Percentiles rank a stretch among this genome's conserved stretches.
phyloP scores from a whole-genome alignment of 2,797 vertebrate genomes.

The Cheirogaleus major region DNA sequence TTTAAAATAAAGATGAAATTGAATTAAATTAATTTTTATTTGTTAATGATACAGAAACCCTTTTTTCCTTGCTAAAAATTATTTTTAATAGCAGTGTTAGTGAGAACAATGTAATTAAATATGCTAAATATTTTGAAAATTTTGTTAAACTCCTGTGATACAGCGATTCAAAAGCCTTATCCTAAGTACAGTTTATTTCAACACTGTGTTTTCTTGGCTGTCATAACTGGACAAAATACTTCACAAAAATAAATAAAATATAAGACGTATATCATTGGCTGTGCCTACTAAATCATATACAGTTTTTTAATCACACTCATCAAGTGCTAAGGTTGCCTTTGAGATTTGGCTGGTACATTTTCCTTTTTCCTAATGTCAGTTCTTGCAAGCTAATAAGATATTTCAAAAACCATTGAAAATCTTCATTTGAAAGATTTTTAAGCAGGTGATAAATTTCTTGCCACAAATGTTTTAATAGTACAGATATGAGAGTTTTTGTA shows the following conservation, averaged over 20 bases:
- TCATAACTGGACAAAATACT: neutral
- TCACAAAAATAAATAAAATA: constrained; percentile 16
- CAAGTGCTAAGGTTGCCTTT: neutral
- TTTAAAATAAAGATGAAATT: constrained; percentile 31
- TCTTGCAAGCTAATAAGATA: neutral
- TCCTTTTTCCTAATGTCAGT: neutral
- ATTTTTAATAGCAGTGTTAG: neutral
- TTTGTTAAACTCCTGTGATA: neutral
- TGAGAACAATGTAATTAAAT: constrained; percentile 21
- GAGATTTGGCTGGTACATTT: neutral
- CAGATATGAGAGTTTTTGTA: neutral
- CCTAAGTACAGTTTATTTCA: constrained; percentile 28
- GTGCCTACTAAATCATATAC: neutral
- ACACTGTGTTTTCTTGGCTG: neutral
- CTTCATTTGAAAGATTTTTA: constrained; percentile 11
- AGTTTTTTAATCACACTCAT: neutral
- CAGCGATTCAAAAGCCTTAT: neutral
- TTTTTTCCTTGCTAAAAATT: neutral
- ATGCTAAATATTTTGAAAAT: neutral
- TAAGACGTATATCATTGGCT: neutral
- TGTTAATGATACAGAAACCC: neutral
- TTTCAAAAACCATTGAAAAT: neutral
- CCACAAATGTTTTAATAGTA: neutral
- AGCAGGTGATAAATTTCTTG: constrained; percentile 14
- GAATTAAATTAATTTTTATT: constrained; percentile 14